phyloP scores from a whole-genome alignment of 2,797 vertebrate species.

The Enteromius paludinosus region DNA sequence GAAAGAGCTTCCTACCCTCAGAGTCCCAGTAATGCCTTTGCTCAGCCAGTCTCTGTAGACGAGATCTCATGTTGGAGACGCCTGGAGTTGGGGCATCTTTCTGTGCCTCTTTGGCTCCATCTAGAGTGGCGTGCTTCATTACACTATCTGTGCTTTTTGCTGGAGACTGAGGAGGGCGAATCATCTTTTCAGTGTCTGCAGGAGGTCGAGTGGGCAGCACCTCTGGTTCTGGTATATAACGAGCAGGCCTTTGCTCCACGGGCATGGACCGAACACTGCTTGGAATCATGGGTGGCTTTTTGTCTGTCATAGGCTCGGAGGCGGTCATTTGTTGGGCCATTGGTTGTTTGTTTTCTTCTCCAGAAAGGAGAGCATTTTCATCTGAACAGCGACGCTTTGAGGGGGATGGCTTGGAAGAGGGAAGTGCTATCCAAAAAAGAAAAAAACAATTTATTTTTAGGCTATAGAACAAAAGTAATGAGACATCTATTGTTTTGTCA shows the following conservation, averaged over 20 bases:
- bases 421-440: constrained; percentile 70
- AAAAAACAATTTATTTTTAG: too few relatives aligned
- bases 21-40: constrained; percentile 88
- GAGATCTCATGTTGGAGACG: constrained; percentile 78
- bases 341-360: constrained; percentile 82
- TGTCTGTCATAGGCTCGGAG: constrained; percentile 69
- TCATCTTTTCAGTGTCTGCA: constrained; percentile 33
- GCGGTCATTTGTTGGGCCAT: constrained; percentile 16
- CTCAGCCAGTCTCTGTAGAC: constrained; percentile 87
- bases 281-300: constrained; percentile 67
- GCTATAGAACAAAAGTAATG: background rate
- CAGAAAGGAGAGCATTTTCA: constrained; percentile 69
- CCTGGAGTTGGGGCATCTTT: constrained; percentile 52
- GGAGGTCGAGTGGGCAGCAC: constrained; percentile 2
- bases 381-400: constrained; percentile 90
- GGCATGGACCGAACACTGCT: constrained; percentile 41
- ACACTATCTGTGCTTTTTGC: constrained; percentile 21
- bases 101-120: constrained; percentile 48
- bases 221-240: constrained; percentile 47
- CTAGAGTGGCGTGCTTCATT: constrained; percentile 14
- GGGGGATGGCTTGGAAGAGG: constrained; percentile 87
- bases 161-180: constrained; percentile 10
- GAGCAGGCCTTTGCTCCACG: constrained; percentile 12
- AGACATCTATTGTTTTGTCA: background rate
- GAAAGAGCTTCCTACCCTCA: constrained; percentile 64